Percentiles rank a stretch among this genome's conserved stretches.
phyloP scores from a whole-genome alignment of 53 echinoderm and acorn worm genomes.

The Luidia sarsii region DNA sequence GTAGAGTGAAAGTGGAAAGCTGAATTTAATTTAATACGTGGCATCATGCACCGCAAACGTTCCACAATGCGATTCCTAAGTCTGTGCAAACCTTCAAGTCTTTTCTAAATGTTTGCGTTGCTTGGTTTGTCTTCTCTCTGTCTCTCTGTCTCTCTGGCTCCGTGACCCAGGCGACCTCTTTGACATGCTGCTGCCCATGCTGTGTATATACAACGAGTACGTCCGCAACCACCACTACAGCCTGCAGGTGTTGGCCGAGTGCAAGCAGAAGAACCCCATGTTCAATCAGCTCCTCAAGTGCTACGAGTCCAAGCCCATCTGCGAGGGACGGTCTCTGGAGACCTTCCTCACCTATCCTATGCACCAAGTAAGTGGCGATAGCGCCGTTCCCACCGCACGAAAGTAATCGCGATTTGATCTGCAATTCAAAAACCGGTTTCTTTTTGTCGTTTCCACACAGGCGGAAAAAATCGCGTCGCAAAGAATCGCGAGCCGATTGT shows the following conservation, averaged over 20 bases:
- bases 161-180: conserved; percentile 82
- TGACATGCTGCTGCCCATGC: conserved; percentile 99
- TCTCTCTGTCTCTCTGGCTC: not conserved
- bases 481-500: no score
- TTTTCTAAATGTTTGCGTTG: not conserved
- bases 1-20: no score
- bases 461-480: no score
- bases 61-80: not conserved
- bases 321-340: conserved; percentile 90
- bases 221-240: conserved; percentile 98
- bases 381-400: no score
- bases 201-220: conserved; percentile 99
- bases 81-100: no score
- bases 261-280: conserved; percentile 84
- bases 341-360: conserved; percentile 98
- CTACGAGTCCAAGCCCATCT: conserved; percentile 94
- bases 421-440: no score
- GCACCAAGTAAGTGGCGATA: conserved; percentile 98
- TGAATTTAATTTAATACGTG: no score
- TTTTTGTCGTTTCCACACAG: no score
- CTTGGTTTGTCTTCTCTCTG: not conserved
- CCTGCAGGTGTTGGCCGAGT: conserved; percentile 96
- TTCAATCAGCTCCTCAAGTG: conserved; percentile 88
- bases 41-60: no score
- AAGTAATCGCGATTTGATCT: no score